Evolutionary conservation across 2,888 invertebrate species (phyloP).

Genomic region (Malacosoma neustria): DNA sequence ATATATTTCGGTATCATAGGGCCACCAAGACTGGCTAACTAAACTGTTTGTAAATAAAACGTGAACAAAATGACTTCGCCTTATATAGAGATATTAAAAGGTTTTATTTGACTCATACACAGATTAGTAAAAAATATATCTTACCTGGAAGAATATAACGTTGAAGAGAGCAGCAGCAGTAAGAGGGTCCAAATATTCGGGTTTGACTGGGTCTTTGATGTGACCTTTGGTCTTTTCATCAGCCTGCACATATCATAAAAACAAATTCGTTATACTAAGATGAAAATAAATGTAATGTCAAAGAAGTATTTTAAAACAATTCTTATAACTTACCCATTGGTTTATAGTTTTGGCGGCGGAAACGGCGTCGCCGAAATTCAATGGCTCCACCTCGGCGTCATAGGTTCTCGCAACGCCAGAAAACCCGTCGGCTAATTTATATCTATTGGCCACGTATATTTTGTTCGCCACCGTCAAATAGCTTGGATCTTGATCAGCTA

Average conservation of each 20-base stretch:
- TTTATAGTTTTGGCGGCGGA: constrained; percentile 26
- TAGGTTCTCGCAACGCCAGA: constrained; percentile 16
- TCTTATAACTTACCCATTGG: constrained; percentile 26
- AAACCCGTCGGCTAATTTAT: constrained; percentile 21
- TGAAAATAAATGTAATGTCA: too few species aligned
- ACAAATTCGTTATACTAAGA: too few species aligned
- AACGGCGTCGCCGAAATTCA: constrained; percentile 21
- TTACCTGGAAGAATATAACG: constrained; percentile 14
- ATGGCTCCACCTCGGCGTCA: constrained; percentile 23
- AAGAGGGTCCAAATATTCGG: background rate
- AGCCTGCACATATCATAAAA: constrained; percentile 19
- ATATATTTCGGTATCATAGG: too few species aligned
- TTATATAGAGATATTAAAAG: too few species aligned
- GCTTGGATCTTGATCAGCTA: constrained; percentile 23
- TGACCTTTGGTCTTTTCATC: constrained; percentile 11
- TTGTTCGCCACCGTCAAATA: constrained; percentile 34
- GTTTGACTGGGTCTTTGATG: background rate
- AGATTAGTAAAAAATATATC: too few species aligned
- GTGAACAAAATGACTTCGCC: too few species aligned
- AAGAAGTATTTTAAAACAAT: too few species aligned
- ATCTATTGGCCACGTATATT: constrained; percentile 24
- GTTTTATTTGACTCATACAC: too few species aligned
- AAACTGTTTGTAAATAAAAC: too few species aligned
- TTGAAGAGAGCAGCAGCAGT: background rate
- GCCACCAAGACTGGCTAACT: too few species aligned